These are phyloP conservation scores for Sarcophaga peregrina DNA, from an alignment of 1,140 invertebrate genomes.

Conservation along the genomic window DNA sequence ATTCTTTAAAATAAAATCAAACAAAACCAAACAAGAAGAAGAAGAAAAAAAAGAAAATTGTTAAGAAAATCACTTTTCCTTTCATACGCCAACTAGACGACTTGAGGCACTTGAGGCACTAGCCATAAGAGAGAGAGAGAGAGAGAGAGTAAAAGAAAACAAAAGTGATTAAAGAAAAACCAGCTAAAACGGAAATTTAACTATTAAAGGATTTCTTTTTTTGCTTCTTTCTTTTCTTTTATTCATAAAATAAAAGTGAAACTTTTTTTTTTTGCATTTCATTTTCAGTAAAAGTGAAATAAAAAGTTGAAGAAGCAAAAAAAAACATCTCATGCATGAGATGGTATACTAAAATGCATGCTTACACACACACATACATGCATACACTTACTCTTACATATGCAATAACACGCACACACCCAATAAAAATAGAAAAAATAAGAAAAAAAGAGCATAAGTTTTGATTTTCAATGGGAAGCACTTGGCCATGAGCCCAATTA, in stretches of 20 bases:
- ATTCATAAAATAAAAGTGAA: constrained; percentile 25
- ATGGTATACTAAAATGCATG: no score
- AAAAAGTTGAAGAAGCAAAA: constrained; percentile 23
- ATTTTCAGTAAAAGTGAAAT: constrained; percentile 36
- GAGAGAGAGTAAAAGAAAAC: neutral
- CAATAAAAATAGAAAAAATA: neutral
- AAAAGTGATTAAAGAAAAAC: neutral
- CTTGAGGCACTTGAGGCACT: no score
- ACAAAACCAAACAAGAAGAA: no score
- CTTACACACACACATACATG: neutral
- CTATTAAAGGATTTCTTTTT: constrained; percentile 36
- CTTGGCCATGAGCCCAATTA: constrained; percentile 41
- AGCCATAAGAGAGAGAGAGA: no score
- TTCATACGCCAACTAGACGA: no score
- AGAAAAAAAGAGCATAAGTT: constrained; percentile 19
- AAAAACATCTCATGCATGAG: constrained; percentile 39
- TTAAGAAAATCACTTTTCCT: no score
- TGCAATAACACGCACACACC: neutral
- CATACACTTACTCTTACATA: neutral
- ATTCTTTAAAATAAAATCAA: no score
- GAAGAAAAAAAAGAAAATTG: no score
- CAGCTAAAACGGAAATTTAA: constrained; percentile 42
- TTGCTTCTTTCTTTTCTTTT: neutral
- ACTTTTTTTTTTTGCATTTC: neutral
- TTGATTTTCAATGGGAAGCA: constrained; percentile 41